phyloP scores from a whole-genome alignment of 2,888 invertebrate genomes.

The Keiferia lycopersicella region DNA sequence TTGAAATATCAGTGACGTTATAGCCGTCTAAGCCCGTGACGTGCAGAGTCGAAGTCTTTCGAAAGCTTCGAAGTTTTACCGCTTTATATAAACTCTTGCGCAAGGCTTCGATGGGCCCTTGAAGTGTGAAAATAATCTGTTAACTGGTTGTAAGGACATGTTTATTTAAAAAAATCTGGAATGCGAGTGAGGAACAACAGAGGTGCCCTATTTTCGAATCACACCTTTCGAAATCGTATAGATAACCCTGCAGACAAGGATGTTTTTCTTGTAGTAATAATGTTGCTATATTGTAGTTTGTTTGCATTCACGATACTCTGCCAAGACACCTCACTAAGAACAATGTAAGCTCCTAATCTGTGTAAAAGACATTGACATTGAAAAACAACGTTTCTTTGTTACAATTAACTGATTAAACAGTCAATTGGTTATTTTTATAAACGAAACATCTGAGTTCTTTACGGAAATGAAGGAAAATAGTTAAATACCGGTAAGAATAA shows the following conservation, averaged over 20 bases:
- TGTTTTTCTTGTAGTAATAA: slow-evolving; percentile 4
- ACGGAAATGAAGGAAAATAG: background rate
- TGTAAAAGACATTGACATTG: background rate
- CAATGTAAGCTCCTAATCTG: slow-evolving; percentile 9
- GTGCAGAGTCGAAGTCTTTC: slow-evolving; percentile 50
- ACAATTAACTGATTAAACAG: background rate
- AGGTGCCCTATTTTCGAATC: slow-evolving; percentile 1
- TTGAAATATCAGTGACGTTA: slow-evolving; percentile 51
- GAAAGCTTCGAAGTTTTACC: slow-evolving; percentile 45
- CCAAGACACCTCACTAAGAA: background rate
- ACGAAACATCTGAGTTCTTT: background rate
- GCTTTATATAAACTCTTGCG: slow-evolving; percentile 69
- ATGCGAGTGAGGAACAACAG: slow-evolving; percentile 1
- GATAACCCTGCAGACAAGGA: slow-evolving; percentile 12
- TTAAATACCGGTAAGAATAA: background rate
- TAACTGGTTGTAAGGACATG: slow-evolving; percentile 44
- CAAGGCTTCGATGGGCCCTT: slow-evolving; percentile 43
- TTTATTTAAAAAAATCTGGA: slow-evolving; percentile 20
- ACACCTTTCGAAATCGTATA: background rate
- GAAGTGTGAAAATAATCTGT: slow-evolving; percentile 35
- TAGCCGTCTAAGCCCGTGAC: slow-evolving; percentile 42
- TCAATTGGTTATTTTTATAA: background rate
- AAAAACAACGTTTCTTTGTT: background rate
- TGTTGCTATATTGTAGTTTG: background rate
- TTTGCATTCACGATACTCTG: background rate